Evolutionary conservation across 2,888 invertebrate genomes (phyloP).

Genomic region (Cinara cedri): DNA sequence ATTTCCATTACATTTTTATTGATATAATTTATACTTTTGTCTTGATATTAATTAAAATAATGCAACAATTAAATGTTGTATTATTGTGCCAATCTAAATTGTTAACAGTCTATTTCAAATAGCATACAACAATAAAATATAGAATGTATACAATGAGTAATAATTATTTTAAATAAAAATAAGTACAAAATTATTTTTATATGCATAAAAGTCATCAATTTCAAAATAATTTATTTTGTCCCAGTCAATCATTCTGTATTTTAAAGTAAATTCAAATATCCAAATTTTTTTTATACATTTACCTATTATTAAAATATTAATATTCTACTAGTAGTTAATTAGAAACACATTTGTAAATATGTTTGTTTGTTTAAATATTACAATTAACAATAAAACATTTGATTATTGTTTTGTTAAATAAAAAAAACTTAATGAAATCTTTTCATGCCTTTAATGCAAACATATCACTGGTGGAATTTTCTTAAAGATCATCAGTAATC

Average conservation of each 20-base stretch:
- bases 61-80: not conserved
- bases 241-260: slow-evolving; percentile 33
- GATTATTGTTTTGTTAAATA: slow-evolving; percentile 30
- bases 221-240: not conserved
- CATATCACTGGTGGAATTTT: not conserved
- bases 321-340: slow-evolving; percentile 45
- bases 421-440: slow-evolving; percentile 14
- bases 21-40: not conserved
- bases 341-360: slow-evolving; percentile 52
- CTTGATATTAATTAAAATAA: not conserved
- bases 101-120: not conserved
- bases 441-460: not conserved
- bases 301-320: slow-evolving; percentile 42
- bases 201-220: not conserved
- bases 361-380: slow-evolving; percentile 43
- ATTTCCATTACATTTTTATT: slow-evolving; percentile 2
- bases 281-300: slow-evolving; percentile 21
- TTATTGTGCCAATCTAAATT: not conserved
- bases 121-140: not conserved
- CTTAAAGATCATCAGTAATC: not conserved
- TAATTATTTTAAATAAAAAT: not conserved
- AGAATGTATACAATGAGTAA: not conserved
- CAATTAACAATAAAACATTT: slow-evolving; percentile 40
- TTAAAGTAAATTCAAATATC: slow-evolving; percentile 14
- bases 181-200: slow-evolving; percentile 29